Evolutionary conservation across 2,113 vertebrate species (phyloP).

Genomic region (Phycodurus eques): DNA sequence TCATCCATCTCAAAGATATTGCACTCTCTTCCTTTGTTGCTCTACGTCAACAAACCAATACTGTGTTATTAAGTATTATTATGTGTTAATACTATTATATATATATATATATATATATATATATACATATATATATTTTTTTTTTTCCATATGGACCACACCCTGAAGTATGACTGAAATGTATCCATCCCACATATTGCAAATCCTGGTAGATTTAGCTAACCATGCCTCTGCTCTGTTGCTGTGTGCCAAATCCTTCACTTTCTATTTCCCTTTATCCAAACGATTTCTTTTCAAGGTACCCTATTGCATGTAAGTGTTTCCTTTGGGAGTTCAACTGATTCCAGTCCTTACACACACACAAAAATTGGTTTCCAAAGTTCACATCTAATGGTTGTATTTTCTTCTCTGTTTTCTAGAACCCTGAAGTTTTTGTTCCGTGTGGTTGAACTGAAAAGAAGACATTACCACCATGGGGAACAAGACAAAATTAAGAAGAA

Average conservation of each 20-base stretch:
- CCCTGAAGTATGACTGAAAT: background rate
- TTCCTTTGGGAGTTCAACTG: background rate
- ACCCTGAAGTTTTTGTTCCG: conserved; percentile 54
- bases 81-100: no score
- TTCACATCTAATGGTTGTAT: background rate
- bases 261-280: conserved; percentile 5
- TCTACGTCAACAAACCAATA: background rate
- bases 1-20: conserved; percentile 27
- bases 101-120: no score
- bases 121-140: background rate
- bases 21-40: background rate
- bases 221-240: background rate
- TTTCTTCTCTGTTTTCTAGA: conserved; percentile 46
- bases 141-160: conserved; percentile 9
- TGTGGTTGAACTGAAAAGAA: conserved; percentile 34
- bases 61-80: no score
- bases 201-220: conserved; percentile 12
- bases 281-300: conserved; percentile 5
- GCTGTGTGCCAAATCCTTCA: background rate
- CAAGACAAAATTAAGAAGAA: conserved; percentile 46
- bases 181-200: background rate
- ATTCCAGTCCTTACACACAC: background rate
- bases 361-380: background rate
- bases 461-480: conserved; percentile 29
- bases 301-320: background rate